A percentile compares a stretch with the other conserved stretches of the same genome.
These are phyloP conservation scores for Lutjanus argentimaculatus DNA, from an alignment of 2,797 vertebrate genomes.

Conservation along the genomic window DNA sequence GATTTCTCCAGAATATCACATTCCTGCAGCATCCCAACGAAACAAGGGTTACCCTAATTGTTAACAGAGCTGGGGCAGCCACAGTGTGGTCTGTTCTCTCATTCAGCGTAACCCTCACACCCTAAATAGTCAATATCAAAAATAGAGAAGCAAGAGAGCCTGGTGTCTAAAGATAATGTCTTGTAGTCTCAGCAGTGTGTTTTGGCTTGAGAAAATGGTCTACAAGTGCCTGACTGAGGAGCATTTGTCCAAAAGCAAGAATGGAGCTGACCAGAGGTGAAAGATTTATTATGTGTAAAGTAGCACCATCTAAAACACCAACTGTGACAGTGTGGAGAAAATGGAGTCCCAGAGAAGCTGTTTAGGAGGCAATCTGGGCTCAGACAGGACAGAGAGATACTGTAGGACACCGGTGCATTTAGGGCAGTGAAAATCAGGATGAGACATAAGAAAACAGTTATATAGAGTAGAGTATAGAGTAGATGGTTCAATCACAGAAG, in stretches of 20 bases:
- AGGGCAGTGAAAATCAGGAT: conserved; percentile 9
- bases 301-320: conserved; percentile 24
- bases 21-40: neutral
- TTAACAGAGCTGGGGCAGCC: conserved; percentile 4
- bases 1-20: conserved; percentile 9
- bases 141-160: neutral
- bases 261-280: conserved; percentile 35
- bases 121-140: neutral
- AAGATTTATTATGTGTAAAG: conserved; percentile 43
- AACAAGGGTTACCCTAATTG: neutral
- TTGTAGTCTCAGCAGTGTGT: conserved; percentile 9
- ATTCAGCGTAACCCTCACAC: neutral
- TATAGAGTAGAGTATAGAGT: neutral
- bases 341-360: conserved; percentile 22
- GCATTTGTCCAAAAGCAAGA: conserved; percentile 22
- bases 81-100: neutral
- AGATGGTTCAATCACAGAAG: conserved; percentile 3
- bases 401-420: neutral
- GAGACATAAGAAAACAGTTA: conserved; percentile 1
- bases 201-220: conserved; percentile 8
- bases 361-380: neutral
- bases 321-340: conserved; percentile 16
- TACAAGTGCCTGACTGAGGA: conserved; percentile 11
- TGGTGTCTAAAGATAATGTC: conserved; percentile 1
- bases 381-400: conserved; percentile 1